A percentile compares a stretch with the other conserved stretches of the same genome.
phyloP scores from a whole-genome alignment of 2,888 invertebrate species.

The Pelosia muscerda region DNA sequence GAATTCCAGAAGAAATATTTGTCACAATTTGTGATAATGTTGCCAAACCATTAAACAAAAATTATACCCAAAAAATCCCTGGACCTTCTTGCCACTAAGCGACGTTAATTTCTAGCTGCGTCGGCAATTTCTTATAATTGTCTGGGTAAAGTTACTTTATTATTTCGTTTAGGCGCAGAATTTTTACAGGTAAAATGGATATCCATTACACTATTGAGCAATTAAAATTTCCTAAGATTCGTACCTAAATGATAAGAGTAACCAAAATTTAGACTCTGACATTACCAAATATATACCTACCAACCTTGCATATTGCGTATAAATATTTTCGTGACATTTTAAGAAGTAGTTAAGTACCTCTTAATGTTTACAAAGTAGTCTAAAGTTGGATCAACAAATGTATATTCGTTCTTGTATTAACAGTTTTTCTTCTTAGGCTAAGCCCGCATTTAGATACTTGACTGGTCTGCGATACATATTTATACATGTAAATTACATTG shows the following conservation, averaged over 20 bases:
- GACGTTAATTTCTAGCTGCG: background rate
- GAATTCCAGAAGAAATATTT: background rate
- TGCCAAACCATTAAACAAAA: background rate
- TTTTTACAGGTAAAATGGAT: constrained; percentile 29
- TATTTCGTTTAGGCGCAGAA: too few relatives aligned
- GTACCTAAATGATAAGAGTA: constrained; percentile 9
- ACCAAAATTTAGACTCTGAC: constrained; percentile 32
- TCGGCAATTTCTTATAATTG: constrained; percentile 15
- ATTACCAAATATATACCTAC: constrained; percentile 45
- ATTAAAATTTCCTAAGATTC: constrained; percentile 23
- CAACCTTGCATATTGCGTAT: constrained; percentile 29
- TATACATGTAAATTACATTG: background rate
- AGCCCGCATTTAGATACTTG: background rate
- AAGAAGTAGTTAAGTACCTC: constrained; percentile 23
- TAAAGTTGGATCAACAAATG: constrained; percentile 41
- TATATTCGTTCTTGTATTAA: constrained; percentile 11
- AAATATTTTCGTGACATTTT: constrained; percentile 5
- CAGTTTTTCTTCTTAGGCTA: background rate
- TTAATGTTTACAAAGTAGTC: constrained; percentile 30
- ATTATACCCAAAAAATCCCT: too few relatives aligned
- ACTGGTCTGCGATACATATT: background rate
- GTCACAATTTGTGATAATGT: background rate
- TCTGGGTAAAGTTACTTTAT: constrained; percentile 30
- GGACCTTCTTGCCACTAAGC: background rate
- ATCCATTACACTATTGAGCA: constrained; percentile 41